Conservation (phyloP, 1,140 invertebrate species). For the Plutomurus gul region DNA sequence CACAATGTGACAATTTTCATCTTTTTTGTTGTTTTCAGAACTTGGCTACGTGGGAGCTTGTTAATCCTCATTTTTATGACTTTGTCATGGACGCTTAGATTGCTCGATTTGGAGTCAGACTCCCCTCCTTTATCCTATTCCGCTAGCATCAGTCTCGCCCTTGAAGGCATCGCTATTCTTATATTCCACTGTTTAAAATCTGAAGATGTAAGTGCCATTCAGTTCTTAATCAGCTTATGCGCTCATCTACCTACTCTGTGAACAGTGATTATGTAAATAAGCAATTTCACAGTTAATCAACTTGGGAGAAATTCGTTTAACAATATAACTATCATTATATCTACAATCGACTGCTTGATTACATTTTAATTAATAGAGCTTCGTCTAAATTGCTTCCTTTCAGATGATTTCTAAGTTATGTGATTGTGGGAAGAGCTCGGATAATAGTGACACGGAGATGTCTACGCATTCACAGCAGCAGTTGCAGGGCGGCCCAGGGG, state of each 20-base stretch:
- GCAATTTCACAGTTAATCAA: no score
- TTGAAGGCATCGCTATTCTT: slow-evolving; percentile 52
- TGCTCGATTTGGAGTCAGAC: slow-evolving; percentile 50
- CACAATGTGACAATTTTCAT: not conserved
- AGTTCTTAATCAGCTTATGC: not conserved
- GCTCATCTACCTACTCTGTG: not conserved
- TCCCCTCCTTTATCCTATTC: slow-evolving; percentile 49
- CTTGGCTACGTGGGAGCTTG: slow-evolving; percentile 53
- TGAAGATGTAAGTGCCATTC: slow-evolving; percentile 49
- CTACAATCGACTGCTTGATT: no score
- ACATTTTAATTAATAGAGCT: not conserved
- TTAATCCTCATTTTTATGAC: slow-evolving; percentile 51
- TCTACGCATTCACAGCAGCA: slow-evolving; percentile 53
- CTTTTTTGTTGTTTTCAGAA: slow-evolving; percentile 45
- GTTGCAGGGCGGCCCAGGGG: slow-evolving; percentile 34
- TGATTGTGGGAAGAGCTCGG: slow-evolving; percentile 53
- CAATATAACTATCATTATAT: no score
- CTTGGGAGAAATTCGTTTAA: no score
- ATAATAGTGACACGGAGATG: slow-evolving; percentile 52
- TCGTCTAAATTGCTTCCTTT: not conserved
- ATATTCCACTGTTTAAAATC: slow-evolving; percentile 52
- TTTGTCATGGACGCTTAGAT: slow-evolving; percentile 52
- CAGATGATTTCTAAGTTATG: slow-evolving; percentile 53
- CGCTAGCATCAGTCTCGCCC: slow-evolving; percentile 44
- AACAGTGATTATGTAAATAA: no score